Evolutionary conservation across 2,797 vertebrate species (phyloP).

Genomic region (Oophaga sylvatica): DNA sequence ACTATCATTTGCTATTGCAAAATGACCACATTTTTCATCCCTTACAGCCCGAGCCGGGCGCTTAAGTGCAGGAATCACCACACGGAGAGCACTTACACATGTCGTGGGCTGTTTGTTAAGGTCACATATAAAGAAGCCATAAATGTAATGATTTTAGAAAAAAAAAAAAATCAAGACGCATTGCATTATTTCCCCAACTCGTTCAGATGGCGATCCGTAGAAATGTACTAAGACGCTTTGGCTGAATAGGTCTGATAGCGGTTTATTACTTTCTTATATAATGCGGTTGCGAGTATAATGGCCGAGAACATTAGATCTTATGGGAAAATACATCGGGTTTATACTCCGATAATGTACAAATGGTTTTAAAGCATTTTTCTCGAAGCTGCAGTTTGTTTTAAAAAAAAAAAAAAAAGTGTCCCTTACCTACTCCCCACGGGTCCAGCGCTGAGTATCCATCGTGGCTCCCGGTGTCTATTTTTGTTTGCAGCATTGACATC

Average conservation of each 20-base stretch:
- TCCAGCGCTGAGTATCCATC: too few relatives aligned
- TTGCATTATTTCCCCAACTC: neutral
- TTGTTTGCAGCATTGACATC: too few relatives aligned
- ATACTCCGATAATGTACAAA: neutral
- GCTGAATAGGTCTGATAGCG: neutral
- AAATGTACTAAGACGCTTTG: neutral
- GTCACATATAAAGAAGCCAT: slow-evolving; percentile 52
- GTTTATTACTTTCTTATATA: neutral
- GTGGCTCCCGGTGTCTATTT: too few relatives aligned
- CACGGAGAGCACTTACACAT: neutral
- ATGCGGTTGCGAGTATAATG: neutral
- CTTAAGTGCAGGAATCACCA: slow-evolving; percentile 38
- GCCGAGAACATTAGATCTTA: neutral
- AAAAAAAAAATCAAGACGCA: slow-evolving; percentile 14
- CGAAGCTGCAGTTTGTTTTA: too few relatives aligned
- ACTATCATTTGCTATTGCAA: slow-evolving; percentile 59
- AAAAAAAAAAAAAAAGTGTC: too few relatives aligned
- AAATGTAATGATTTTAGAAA: slow-evolving; percentile 3
- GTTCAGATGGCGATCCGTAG: neutral
- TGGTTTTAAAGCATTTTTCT: too few relatives aligned
- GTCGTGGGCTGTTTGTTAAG: slow-evolving; percentile 14
- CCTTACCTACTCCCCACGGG: too few relatives aligned
- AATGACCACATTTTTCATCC: slow-evolving; percentile 57
- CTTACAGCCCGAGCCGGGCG: slow-evolving; percentile 28
- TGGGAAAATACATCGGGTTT: slow-evolving; percentile 49